Evolutionary conservation across 2,888 invertebrate species (phyloP).

Genomic region (Unio pictorum): DNA sequence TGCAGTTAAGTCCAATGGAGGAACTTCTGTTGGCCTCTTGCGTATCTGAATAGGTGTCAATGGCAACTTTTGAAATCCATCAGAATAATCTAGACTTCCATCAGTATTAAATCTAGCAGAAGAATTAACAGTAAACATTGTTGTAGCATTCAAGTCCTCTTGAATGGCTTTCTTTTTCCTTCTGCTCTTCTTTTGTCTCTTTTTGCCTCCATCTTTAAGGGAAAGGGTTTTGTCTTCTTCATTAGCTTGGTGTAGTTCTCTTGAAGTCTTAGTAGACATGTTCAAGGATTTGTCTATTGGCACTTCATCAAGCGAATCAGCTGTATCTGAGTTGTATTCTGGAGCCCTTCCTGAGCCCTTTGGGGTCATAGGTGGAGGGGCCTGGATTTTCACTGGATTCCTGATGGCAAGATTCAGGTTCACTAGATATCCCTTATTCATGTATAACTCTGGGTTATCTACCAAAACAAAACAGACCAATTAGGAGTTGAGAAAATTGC

Average conservation of each 20-base stretch:
- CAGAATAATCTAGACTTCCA: constrained; percentile 50
- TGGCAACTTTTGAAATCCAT: constrained; percentile 43
- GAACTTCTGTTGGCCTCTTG: constrained; percentile 44
- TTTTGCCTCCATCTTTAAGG: constrained; percentile 11
- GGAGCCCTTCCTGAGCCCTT: constrained; percentile 23
- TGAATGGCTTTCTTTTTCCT: constrained; percentile 25
- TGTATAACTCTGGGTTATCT: constrained; percentile 39
- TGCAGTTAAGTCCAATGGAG: constrained; percentile 58
- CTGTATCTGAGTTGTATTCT: constrained; percentile 56
- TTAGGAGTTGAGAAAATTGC: no score
- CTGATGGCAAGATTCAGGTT: constrained; percentile 25
- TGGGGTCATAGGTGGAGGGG: constrained; percentile 26
- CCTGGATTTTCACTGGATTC: constrained; percentile 27
- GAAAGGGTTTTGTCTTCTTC: no score
- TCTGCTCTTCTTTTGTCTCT: constrained; percentile 19
- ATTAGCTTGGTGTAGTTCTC: constrained; percentile 1
- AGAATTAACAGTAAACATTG: constrained; percentile 51
- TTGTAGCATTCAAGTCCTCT: constrained; percentile 51
- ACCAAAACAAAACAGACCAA: constrained; percentile 5
- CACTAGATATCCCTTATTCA: constrained; percentile 30
- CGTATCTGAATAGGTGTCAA: constrained; percentile 48
- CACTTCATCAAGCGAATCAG: constrained; percentile 53
- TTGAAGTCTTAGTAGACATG: constrained; percentile 16
- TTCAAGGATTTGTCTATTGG: constrained; percentile 31
- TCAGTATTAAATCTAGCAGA: constrained; percentile 46